Evolutionary conservation across 35 echinoderm and acorn worm genomes (phyloP).

Genomic region (Hemicentrotus pulcherrimus): DNA sequence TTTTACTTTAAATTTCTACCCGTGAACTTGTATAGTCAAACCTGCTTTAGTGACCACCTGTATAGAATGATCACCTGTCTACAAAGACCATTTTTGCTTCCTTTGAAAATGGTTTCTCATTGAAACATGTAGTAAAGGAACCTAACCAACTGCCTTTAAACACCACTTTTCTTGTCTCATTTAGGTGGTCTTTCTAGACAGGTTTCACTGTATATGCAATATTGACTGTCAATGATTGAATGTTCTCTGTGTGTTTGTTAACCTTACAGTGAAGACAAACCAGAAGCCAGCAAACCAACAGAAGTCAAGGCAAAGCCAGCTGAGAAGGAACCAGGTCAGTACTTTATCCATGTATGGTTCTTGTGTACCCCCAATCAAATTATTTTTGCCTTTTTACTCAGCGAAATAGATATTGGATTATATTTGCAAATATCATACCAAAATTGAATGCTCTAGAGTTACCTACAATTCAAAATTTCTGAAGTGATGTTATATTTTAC

Average conservation of each 20-base stretch:
- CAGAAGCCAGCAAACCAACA: background rate
- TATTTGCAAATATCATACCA: background rate
- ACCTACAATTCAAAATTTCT: too few relatives aligned
- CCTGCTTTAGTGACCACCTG: too few relatives aligned
- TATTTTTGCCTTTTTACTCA: background rate
- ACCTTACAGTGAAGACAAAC: slow-evolving; percentile 32
- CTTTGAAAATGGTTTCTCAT: too few relatives aligned
- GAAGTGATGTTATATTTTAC: background rate
- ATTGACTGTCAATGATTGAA: background rate
- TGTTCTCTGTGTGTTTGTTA: background rate
- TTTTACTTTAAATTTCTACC: too few relatives aligned
- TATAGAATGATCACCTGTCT: too few relatives aligned
- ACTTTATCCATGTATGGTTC: background rate
- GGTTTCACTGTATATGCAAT: background rate
- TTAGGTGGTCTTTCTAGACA: too few relatives aligned
- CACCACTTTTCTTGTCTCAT: too few relatives aligned
- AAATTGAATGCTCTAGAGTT: too few relatives aligned
- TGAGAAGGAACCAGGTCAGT: slow-evolving; percentile 30
- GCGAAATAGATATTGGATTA: background rate
- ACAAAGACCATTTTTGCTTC: too few relatives aligned
- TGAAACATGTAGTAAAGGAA: too few relatives aligned
- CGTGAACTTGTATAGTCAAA: too few relatives aligned
- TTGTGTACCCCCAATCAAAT: background rate
- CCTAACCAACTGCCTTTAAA: too few relatives aligned
- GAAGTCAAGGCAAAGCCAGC: background rate